phyloP scores from a whole-genome alignment of 2,888 invertebrate species.

The Drosophila birchii region DNA sequence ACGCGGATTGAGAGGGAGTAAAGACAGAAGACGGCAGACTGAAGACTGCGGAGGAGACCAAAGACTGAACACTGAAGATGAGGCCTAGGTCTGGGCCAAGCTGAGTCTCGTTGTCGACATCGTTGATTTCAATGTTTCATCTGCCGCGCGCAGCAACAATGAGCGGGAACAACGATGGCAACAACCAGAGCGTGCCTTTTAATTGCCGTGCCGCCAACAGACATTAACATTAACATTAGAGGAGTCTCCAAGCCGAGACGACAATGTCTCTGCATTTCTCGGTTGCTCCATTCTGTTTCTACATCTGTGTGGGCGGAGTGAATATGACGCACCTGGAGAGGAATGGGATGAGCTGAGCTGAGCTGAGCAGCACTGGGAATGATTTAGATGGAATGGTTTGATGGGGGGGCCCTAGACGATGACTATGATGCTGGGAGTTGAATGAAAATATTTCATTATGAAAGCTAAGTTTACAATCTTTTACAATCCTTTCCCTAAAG shows the following conservation, averaged over 20 bases:
- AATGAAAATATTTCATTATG: too few relatives aligned
- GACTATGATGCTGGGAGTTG: neutral
- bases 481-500: too few relatives aligned
- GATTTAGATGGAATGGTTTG: neutral
- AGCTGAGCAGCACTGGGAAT: neutral
- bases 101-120: constrained; percentile 62
- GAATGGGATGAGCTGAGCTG: neutral
- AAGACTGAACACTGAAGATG: constrained; percentile 16
- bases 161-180: constrained; percentile 39
- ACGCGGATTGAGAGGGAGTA: constrained; percentile 14
- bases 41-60: constrained; percentile 4
- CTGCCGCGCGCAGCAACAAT: constrained; percentile 74
- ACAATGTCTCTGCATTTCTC: constrained; percentile 29
- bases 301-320: constrained; percentile 68
- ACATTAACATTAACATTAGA: constrained; percentile 72
- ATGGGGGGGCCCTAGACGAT: neutral
- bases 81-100: constrained; percentile 4
- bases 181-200: constrained; percentile 71
- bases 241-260: constrained; percentile 37
- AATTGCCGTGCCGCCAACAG: constrained; percentile 76
- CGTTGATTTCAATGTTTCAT: constrained; percentile 77
- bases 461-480: too few relatives aligned
- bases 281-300: constrained; percentile 21
- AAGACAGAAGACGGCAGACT: neutral
- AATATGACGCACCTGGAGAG: constrained; percentile 64